phyloP scores from a whole-genome alignment of 2,113 vertebrate species.

The Tachuris rubrigastra region DNA sequence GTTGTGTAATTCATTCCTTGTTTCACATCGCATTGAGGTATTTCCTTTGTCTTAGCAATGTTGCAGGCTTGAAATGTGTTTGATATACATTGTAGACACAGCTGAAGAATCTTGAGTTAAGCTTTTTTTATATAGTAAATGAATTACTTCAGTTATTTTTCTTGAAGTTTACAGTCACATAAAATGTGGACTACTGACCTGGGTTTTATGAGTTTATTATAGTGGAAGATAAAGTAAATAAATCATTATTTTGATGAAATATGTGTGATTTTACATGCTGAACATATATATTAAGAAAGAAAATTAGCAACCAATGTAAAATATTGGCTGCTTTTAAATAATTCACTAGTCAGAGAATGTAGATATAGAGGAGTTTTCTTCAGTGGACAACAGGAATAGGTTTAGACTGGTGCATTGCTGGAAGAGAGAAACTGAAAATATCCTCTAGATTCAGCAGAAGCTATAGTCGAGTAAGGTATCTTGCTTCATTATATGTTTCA shows the following conservation, averaged over 20 bases:
- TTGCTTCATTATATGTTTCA: background rate
- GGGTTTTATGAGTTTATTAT: background rate
- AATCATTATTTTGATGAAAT: background rate
- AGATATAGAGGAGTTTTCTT: background rate
- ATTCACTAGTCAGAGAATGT: background rate
- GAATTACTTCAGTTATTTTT: background rate
- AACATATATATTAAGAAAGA: background rate
- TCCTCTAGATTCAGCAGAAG: background rate
- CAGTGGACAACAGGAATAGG: background rate
- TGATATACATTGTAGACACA: background rate
- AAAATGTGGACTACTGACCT: background rate
- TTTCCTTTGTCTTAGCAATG: background rate
- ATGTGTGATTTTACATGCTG: background rate
- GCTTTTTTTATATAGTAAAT: background rate
- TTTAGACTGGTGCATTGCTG: background rate
- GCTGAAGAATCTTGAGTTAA: background rate
- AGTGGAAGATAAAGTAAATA: background rate
- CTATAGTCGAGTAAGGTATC: background rate
- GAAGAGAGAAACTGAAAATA: background rate
- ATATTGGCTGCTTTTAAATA: background rate
- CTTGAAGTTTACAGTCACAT: background rate
- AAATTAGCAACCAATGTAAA: background rate
- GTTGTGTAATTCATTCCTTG: background rate
- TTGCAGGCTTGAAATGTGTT: background rate
- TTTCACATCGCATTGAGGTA: background rate